phyloP scores from a whole-genome alignment of 2,888 invertebrate genomes.

The Tipula helvola region DNA sequence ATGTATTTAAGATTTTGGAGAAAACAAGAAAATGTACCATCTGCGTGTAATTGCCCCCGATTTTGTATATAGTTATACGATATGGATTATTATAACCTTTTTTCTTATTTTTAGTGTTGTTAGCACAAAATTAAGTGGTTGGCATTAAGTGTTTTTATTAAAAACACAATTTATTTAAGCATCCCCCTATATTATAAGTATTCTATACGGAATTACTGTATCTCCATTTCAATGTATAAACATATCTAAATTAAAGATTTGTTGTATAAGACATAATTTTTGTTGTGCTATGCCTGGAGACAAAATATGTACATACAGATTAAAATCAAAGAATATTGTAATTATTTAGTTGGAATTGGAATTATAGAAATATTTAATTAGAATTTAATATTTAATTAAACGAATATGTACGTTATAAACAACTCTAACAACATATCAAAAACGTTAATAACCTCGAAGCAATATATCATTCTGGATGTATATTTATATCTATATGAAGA shows the following conservation, averaged over 20 bases:
- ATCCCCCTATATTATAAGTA: neutral
- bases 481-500: neutral
- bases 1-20: neutral
- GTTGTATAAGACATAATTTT: neutral
- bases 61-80: neutral
- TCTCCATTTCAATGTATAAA: neutral
- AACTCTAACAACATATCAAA: neutral
- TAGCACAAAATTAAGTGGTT: neutral
- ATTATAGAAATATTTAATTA: neutral
- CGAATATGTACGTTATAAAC: neutral
- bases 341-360: neutral
- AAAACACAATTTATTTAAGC: neutral
- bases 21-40: neutral
- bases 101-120: neutral
- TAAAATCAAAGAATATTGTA: neutral
- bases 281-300: neutral
- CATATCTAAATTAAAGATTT: neutral
- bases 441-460: neutral
- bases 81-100: neutral
- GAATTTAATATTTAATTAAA: slow-evolving; percentile 4
- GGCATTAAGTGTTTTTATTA: neutral
- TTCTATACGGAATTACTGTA: neutral
- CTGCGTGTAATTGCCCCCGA: neutral
- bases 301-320: neutral
- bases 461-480: neutral